Evolutionary conservation across 2,888 invertebrate genomes (phyloP), one percentile per base, ranked within the genome.

Genomic region (Tuberolachnus salignus): DNA sequence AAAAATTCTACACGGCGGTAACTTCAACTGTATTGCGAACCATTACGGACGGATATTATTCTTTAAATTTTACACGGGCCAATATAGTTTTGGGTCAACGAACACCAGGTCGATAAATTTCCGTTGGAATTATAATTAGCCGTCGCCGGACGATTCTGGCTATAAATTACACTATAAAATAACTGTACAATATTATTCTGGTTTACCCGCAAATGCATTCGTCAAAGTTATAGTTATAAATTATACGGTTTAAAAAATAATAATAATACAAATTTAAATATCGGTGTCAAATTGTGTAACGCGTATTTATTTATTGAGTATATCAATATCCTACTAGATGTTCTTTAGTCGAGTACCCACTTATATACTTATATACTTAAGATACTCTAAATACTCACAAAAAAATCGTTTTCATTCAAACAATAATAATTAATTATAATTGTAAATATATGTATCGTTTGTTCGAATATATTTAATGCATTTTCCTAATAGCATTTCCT

Each of bases 41-140:
- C 3, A 26, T 51, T 26, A 21, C 16, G 16, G 46, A 46, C 66
- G 14, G 23, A n/a, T n/a, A n/a, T 34, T 34, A 6, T 19, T 8
- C 34, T 9, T 3, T 10, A 13, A 19, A 51, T 42, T 69, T 21
- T 55, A 21, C 16, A n/a, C 13, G 8, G 72, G 72, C 49, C 72
- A 72, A 49, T 4, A 49, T 19, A 19, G 23, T 72, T 72, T 72
- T 34, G 72, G 72, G 72, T 72, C 72, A 72, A 10, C 19, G 72
- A 61, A 34, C 72, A 72, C 46, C 1, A 16, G 19, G 49, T 61
- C 72, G 61, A 72, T 72, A 26, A 42, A 44, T 70, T 55, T 57
- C 70, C 70, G 70, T 70, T 70, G 70, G n/a, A 70, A 57, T 70
- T 44, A 34, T 34, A 70, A 70, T 70, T 70, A 70, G n/a, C 55